Evolutionary conservation across 1,140 invertebrate species (phyloP), one percentile per base, ranked within the genome.

Genomic region (Drosophila ironensis): DNA sequence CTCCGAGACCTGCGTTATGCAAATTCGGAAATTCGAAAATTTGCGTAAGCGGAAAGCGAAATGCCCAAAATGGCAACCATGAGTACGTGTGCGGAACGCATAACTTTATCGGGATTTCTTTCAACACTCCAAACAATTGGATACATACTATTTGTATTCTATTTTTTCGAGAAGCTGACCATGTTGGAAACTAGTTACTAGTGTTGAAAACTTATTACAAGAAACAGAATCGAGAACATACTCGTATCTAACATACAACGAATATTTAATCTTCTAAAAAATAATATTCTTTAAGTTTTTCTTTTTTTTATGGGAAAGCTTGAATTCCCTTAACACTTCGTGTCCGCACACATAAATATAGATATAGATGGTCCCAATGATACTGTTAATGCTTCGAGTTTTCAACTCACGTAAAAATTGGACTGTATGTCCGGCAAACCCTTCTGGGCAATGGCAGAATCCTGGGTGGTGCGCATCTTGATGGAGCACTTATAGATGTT

Each of bases 1-100:
- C 8, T 92, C 91, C 2, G 92, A 93, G 11, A 94, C 91, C 45
- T 93, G 57, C 2, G 47, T 16, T 19, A 60, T 33, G 35, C 38
- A 12, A 66, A 56, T 22, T 53, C 24, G 41, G 72, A 57, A 51
- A 64, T 38, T 59, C 47, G 14, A 33, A 24, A 70, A 54, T 64
- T 76, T 72, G 56, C 51, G 60, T 47, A 61, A 76, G 38, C 48
- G 47, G 37, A 25, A 71, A 51, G 22, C 27, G 6, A 53, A 44
- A 48, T 38, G 50, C n/a, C 33, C 42, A 20, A 72, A 60, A 50
- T 28, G 59, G 42, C 48, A 4, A 37, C 54, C 28, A 35, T n/a
- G n/a, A 35, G 45, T 54, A 78, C 52, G 52, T 69, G 52, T 8
- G 4, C 24, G 28, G 61, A 38, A 67, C 47, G 35, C 14, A 28